phyloP scores from a whole-genome alignment of 2,113 vertebrate genomes.

The Hyla sarda region DNA sequence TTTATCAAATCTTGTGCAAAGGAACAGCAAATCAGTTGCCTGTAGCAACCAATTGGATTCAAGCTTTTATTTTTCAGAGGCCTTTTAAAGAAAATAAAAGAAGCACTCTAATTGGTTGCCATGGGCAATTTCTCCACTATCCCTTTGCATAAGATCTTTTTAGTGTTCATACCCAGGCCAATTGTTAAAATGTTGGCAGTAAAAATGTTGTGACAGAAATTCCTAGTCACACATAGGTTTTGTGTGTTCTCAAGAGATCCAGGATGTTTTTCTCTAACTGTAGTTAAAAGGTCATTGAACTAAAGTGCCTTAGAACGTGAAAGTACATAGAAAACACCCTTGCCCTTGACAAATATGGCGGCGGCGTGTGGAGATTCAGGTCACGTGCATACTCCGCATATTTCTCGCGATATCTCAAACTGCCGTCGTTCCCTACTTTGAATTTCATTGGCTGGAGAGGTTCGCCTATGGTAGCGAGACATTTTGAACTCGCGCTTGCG shows the following conservation, averaged over 20 bases:
- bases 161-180: too few species aligned
- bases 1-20: too few species aligned
- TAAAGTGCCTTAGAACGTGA: background rate
- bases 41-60: too few species aligned
- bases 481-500: constrained; percentile 32
- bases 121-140: too few species aligned
- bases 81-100: too few species aligned
- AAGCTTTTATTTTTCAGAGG: too few species aligned
- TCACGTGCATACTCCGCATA: background rate
- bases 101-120: too few species aligned
- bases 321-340: background rate
- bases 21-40: too few species aligned
- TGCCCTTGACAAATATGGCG: constrained; percentile 41
- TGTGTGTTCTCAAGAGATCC: background rate
- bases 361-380: background rate
- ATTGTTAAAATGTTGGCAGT: too few species aligned
- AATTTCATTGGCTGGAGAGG: constrained; percentile 29
- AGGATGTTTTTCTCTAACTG: background rate
- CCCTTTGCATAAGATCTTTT: too few species aligned
- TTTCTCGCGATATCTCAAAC: background rate
- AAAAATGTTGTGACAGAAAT: too few species aligned
- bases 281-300: constrained; percentile 5
- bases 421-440: background rate
- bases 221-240: background rate
- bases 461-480: background rate